These are phyloP conservation scores for Nothoprocta perdicaria DNA, from an alignment of 2,113 vertebrate species.

Conservation along the genomic window DNA sequence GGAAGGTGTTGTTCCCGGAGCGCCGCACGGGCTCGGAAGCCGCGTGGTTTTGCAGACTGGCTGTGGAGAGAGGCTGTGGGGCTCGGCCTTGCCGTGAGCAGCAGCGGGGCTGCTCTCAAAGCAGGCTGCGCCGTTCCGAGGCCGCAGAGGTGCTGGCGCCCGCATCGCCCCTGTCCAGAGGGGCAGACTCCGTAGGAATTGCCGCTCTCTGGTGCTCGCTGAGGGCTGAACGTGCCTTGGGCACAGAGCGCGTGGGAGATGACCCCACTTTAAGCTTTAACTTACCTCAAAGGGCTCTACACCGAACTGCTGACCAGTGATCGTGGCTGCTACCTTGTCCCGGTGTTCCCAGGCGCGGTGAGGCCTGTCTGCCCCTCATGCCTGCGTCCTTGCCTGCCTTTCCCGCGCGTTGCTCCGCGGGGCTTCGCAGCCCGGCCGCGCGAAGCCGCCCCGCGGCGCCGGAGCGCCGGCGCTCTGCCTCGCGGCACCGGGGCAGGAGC, in stretches of 20 bases:
- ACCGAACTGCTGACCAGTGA: slow-evolving; percentile 40
- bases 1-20: neutral
- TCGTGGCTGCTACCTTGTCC: slow-evolving; percentile 25
- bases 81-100: neutral
- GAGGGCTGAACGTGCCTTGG: neutral
- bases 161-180: neutral
- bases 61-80: neutral
- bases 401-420: neutral
- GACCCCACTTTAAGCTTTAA: slow-evolving; percentile 7
- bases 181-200: neutral
- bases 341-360: neutral
- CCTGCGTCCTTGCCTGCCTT: neutral
- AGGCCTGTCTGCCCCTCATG: neutral
- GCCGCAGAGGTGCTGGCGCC: neutral
- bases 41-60: neutral
- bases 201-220: slow-evolving; percentile 21
- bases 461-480: neutral
- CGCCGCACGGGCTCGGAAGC: neutral
- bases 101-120: neutral
- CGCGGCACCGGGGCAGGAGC: too few relatives aligned
- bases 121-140: neutral
- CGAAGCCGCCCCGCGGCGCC: neutral
- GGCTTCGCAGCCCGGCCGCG: neutral
- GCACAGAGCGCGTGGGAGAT: neutral
- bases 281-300: slow-evolving; percentile 57